phyloP scores from a whole-genome alignment of 2,888 invertebrate species.

The Rhingia rostrata region DNA sequence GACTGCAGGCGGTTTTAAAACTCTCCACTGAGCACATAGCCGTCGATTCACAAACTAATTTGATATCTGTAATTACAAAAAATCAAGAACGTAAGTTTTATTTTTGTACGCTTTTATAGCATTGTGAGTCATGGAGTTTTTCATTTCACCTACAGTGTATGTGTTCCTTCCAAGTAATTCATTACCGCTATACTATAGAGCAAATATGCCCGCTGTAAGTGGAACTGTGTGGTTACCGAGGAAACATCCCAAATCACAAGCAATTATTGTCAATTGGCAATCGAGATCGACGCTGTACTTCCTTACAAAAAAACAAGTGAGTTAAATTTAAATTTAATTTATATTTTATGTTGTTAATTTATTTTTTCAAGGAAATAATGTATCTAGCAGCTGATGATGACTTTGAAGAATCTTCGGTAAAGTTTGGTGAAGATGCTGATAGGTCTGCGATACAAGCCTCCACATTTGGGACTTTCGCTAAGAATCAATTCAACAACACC shows the following conservation, averaged over 20 bases:
- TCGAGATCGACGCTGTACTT: slow-evolving; percentile 86
- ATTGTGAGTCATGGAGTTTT: not conserved
- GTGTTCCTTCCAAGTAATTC: slow-evolving; percentile 86
- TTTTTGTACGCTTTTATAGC: not conserved
- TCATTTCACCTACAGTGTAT: slow-evolving; percentile 84
- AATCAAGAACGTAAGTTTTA: slow-evolving; percentile 85
- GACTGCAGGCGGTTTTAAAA: slow-evolving; percentile 85
- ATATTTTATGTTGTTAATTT: slow-evolving; percentile 32
- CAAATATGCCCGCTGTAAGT: slow-evolving; percentile 83
- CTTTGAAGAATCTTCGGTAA: slow-evolving; percentile 81
- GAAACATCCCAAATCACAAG: slow-evolving; percentile 83
- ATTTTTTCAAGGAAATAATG: slow-evolving; percentile 83
- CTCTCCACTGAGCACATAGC: slow-evolving; percentile 81
- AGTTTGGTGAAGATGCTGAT: slow-evolving; percentile 77
- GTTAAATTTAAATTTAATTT: slow-evolving; percentile 53
- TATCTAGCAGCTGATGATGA: slow-evolving; percentile 82
- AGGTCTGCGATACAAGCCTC: slow-evolving; percentile 80
- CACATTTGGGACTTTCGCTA: slow-evolving; percentile 83
- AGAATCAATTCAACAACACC: slow-evolving; percentile 79
- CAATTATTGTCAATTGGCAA: slow-evolving; percentile 85
- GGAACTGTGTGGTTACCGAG: slow-evolving; percentile 85
- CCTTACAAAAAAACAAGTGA: slow-evolving; percentile 85
- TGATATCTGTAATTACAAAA: slow-evolving; percentile 87
- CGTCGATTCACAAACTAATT: slow-evolving; percentile 86
- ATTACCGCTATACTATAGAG: slow-evolving; percentile 84